Evolutionary conservation across 1,140 invertebrate genomes (phyloP), one percentile per base, ranked within the genome.

Genomic region (Anadara kagoshimensis): DNA sequence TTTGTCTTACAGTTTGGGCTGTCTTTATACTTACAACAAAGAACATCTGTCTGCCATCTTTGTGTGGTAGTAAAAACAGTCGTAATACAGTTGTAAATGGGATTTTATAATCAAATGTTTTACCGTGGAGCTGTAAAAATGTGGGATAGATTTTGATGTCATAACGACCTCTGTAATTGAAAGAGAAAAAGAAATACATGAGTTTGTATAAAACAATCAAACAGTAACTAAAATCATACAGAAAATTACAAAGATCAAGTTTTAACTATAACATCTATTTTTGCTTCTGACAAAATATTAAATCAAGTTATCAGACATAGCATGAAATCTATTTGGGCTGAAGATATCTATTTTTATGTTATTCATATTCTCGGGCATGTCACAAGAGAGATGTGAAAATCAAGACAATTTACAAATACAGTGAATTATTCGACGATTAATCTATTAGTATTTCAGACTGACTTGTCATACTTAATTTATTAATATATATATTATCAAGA

Each of bases 81-180:
- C 98, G 92, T 11, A 98, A 90, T 16, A 99, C 97, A 0, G 97
- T 98, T 1, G 95, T 95, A 92, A 98, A 95, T 0, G 98, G 97
- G 80, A 99, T 99, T 90, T 99, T 99, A 90, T 99, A 99, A 91
- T 99, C 98, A 88, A 99, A 99, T 0, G 98, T 99, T 93, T 99
- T 99, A 90, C 98, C 98, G 87, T 99, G 98, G 64, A 99, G 93
- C 91, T 99, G 98, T 85, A 99, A 95, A 89, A 99, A 99, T 2
- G 96, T 94, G 69, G 95, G 94, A 86, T 98, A 99, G 54, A 99
- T 94, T 91, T 99, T 99, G 89, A 99, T 98, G 87, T 99, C 98
- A 87, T 99, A 99, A 75, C 98, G 96, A 93, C 98, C 98, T 91
- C 96, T 97, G 90, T 49, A 91, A 92, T 90, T 83, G 77, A 83